Evolutionary conservation across 2,797 vertebrate species (phyloP), one percentile per base, ranked within the genome.

Genomic region (Hephaestus fuliginosus): DNA sequence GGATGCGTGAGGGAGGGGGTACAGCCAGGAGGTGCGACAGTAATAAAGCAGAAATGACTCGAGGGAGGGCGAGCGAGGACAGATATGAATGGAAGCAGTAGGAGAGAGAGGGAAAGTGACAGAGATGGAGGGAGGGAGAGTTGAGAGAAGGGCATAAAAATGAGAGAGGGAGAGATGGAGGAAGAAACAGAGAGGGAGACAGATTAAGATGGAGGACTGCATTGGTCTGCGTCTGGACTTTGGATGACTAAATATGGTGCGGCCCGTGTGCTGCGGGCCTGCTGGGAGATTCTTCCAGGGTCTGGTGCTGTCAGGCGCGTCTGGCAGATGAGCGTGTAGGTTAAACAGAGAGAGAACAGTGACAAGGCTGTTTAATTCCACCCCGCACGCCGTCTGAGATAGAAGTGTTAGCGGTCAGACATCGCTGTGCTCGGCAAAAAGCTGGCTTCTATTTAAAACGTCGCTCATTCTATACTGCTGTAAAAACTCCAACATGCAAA

Each of bases 211-310:
- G 73, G 78, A 84, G 82, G 88, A 85, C 88, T 56, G 81, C 82
- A 51, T 53, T 49, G 87, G 80, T 84, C 81, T 86, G 86, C 68
- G 86, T 86, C 85, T 85, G 89, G 82, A 81, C 86, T 84, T 69
- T 72, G 69, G 71, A 93, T 94, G 91, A 93, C 95, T 94, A 95
- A 95, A 95, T 95, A 95, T 94, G 95, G 94, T 86, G 87, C 64
- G 77, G 86, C 72, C 84, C 80, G 68, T 52, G 87, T 83, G 85
- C 82, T 39, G 83, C 44, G 57, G 75, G 89, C 86, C 86, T 84
- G 88, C 83, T 78, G 84, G 82, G 87, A 89, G 87, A 88, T 79
- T 89, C 86, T 87, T 87, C 76, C 77, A 74, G 88, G 80, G 80
- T 92, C 90, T 93, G 92, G 82, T 85, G 89, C 87, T 89, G 90